phyloP scores from a whole-genome alignment of 2,113 vertebrate species.

The Sitta europaea region DNA sequence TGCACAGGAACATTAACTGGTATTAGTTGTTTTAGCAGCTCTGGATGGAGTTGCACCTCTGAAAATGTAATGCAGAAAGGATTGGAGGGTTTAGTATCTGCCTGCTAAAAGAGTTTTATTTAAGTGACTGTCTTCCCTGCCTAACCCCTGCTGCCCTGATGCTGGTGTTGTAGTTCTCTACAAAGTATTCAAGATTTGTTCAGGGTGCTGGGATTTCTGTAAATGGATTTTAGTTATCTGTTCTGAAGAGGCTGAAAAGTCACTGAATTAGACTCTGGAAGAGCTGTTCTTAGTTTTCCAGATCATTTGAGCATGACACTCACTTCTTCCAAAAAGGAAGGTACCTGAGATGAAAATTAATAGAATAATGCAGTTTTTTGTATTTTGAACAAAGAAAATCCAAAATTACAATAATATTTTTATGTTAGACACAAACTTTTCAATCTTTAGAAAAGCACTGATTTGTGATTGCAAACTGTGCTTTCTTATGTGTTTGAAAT shows the following conservation, averaged over 20 bases:
- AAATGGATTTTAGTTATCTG: background rate
- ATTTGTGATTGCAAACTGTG: accelerated
- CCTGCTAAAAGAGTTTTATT: background rate
- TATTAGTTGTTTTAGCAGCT: background rate
- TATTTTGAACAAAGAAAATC: background rate
- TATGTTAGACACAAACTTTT: background rate
- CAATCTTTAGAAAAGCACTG: background rate
- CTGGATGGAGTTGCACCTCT: background rate
- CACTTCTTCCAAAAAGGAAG: background rate
- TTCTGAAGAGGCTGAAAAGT: background rate
- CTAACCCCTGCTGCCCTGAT: background rate
- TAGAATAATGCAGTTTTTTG: background rate
- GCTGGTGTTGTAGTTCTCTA: background rate
- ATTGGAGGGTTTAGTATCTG: background rate
- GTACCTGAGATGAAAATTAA: background rate
- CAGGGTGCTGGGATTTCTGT: background rate
- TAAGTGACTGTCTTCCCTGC: background rate
- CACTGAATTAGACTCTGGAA: background rate
- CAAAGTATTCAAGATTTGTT: background rate
- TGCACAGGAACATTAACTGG: background rate
- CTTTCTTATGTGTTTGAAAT: background rate
- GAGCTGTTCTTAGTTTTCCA: background rate
- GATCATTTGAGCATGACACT: background rate
- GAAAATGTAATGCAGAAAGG: background rate
- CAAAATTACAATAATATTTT: background rate